Evolutionary conservation across 2,888 invertebrate genomes (phyloP).

Genomic region (Alcis repandata): DNA sequence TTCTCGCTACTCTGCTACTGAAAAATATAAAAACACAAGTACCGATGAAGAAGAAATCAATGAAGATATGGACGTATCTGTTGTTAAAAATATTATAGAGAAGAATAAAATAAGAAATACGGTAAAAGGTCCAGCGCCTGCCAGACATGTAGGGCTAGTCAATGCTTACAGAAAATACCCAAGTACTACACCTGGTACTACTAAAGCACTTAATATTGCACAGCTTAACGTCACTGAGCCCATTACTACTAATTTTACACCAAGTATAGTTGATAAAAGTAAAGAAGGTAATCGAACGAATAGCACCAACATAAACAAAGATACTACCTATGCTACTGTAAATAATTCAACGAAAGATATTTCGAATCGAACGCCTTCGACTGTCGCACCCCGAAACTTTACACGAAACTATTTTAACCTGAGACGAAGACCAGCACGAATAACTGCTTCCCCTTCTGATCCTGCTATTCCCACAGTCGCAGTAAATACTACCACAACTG

Average conservation of each 20-base stretch:
- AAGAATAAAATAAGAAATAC: slow-evolving; percentile 84
- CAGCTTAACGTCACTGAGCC: slow-evolving; percentile 72
- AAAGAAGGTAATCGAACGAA: slow-evolving; percentile 59
- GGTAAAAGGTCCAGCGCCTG: slow-evolving; percentile 82
- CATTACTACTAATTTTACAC: slow-evolving; percentile 62
- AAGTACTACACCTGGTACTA: slow-evolving; percentile 66
- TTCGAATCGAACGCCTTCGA: slow-evolving; percentile 58
- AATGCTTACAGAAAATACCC: slow-evolving; percentile 80
- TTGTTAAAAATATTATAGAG: slow-evolving; percentile 84
- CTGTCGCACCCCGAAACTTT: slow-evolving; percentile 66
- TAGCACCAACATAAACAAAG: slow-evolving; percentile 50
- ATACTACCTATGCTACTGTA: slow-evolving; percentile 50
- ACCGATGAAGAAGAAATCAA: slow-evolving; percentile 85
- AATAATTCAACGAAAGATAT: slow-evolving; percentile 57
- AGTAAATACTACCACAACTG: slow-evolving; percentile 76
- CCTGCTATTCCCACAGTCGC: slow-evolving; percentile 52
- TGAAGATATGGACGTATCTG: slow-evolving; percentile 88
- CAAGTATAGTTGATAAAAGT: slow-evolving; percentile 57
- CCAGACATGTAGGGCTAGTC: slow-evolving; percentile 77
- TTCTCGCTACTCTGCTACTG: slow-evolving; percentile 80
- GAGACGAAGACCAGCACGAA: slow-evolving; percentile 71
- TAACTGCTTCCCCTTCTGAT: slow-evolving; percentile 69
- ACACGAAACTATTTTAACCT: slow-evolving; percentile 75
- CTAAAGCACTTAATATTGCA: slow-evolving; percentile 65
- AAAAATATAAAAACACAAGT: slow-evolving; percentile 81